Base-by-base conservation (phyloP, 2,888 invertebrate genomes). In the Allolobophora icterica region DNA sequence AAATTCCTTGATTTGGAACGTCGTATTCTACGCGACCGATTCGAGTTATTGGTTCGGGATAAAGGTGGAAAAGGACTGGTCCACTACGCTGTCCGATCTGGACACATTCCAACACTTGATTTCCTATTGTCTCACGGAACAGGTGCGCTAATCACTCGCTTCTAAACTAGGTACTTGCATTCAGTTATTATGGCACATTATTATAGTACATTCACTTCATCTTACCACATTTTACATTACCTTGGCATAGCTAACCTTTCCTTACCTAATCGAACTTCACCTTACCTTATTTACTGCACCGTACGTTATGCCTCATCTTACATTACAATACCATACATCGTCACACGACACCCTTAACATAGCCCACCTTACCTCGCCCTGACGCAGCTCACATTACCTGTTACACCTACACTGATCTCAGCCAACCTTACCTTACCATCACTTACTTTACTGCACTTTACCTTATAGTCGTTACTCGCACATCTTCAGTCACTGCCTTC, bases 1-100 rank as follows among this genome's bases (percentile, higher is more conserved):
- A 97, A 98, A 95, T 96, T 97, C 90, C 97, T 97, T 92, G 97
- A 97, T 94, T 97, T 98, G 94, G 97, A 97, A 95, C 96, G 97
- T 1, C 96, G 98, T n/a, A 97, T 97, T 94, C 96, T 97, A 92
- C 96, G 96, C 89, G 97, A 98, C 94, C 97, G 97, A 0, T 96
- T 96, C 5, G 96, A 97, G 15, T 95, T 98, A n/a, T 95, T 96
- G 0, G 96, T 97, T 19, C 96, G 96, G 90, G 98, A 98, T 95
- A 96, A 96, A 5, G 96, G 97, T 92, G 98, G 98, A 0, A 96
- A 97, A 92, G 97, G 97, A 0, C 97, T 97, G 0, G 96, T 97
- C 0, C 98, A 98, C 95, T 97, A 97, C 94, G 98, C 98, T 0
- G 97, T 98, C 0, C 96, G 97, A 4, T 96, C 97, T 92, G 97